Percentiles rank a stretch among this genome's conserved stretches.
Evolutionary conservation across 2,113 vertebrate species (phyloP).

Genomic region (Chloroceryle aenea): DNA sequence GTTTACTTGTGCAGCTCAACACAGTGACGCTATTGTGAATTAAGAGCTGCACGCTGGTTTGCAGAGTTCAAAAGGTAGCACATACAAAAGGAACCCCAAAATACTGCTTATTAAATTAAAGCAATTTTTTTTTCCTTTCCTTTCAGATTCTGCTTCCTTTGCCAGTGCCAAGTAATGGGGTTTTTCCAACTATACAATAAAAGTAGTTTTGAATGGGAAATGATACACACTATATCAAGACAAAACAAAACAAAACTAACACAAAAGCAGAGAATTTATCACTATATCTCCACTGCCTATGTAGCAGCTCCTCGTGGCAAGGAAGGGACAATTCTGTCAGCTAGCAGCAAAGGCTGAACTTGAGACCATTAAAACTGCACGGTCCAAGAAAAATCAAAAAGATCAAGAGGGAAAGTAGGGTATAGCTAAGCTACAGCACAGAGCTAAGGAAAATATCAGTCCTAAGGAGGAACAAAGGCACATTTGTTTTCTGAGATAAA

Average conservation of each 20-base stretch:
- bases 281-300: not conserved
- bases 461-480: not conserved
- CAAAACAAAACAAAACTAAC: not conserved
- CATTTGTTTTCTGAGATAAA: constrained; percentile 29
- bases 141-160: constrained; percentile 42
- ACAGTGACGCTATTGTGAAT: not conserved
- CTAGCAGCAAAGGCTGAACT: not conserved
- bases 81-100: constrained; percentile 48
- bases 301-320: not conserved
- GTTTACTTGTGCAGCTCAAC: constrained; percentile 55
- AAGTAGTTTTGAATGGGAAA: constrained; percentile 28
- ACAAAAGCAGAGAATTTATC: constrained; percentile 27
- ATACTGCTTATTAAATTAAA: constrained; percentile 39
- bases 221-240: constrained; percentile 2
- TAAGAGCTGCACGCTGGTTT: not conserved
- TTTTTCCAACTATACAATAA: constrained; percentile 53
- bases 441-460: not conserved
- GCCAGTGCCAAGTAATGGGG: constrained; percentile 18
- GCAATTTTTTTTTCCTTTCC: not conserved
- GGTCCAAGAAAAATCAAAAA: not conserved
- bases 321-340: not conserved
- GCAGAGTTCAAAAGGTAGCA: constrained; percentile 63
- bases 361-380: rapidly evolving
- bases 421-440: not conserved
- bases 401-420: not conserved